Conservation (phyloP, 2,797 vertebrate genomes). For the Crenichthys baileyi region DNA sequence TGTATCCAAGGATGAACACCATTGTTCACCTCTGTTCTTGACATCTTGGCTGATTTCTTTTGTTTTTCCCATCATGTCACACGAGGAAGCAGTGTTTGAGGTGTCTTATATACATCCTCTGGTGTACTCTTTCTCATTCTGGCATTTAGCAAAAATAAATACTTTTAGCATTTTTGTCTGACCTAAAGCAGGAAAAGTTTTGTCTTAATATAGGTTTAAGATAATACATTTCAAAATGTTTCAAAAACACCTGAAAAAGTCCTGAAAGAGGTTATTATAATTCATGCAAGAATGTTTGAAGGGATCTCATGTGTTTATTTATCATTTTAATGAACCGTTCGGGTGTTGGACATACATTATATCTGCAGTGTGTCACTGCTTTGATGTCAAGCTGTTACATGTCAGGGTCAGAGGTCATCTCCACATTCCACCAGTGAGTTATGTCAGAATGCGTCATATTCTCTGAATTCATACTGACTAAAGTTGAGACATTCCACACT, state of each 20-base stretch:
- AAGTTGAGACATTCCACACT: neutral
- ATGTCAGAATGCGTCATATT: conserved; percentile 7
- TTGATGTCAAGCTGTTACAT: conserved; percentile 7
- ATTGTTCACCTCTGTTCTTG: too few relatives aligned
- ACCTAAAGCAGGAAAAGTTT: neutral
- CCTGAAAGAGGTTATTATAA: neutral
- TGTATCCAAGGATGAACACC: neutral
- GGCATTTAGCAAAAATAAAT: neutral
- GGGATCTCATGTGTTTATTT: conserved; percentile 1
- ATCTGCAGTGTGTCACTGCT: conserved; percentile 8
- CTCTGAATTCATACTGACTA: neutral
- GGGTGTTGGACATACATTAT: neutral
- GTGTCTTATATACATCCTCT: neutral
- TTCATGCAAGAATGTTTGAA: neutral
- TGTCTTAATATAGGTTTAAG: neutral
- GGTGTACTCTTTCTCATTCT: neutral
- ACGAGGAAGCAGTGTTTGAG: neutral
- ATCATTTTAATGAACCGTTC: neutral
- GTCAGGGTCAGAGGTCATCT: conserved; percentile 36
- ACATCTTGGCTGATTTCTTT: neutral
- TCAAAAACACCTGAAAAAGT: neutral
- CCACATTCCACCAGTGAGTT: conserved; percentile 1
- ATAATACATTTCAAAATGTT: neutral
- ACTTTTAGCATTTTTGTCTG: neutral
- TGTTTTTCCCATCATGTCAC: neutral